Percentiles rank a stretch among this genome's conserved stretches.
These are phyloP conservation scores for Pantherophis guttatus DNA, from an alignment of 2,113 vertebrate species.

Conservation along the genomic window DNA sequence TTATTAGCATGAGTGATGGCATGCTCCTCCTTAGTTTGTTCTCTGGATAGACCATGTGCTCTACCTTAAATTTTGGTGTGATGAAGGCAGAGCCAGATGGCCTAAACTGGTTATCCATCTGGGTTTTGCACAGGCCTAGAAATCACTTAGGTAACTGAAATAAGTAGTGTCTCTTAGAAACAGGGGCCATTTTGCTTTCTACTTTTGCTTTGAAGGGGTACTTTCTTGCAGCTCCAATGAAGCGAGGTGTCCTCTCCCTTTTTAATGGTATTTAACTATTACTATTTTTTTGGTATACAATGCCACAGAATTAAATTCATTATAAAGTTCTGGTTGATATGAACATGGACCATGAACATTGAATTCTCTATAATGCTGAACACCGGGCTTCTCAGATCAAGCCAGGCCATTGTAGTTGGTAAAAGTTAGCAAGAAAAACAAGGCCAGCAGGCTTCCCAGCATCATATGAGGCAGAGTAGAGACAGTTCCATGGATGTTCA, in stretches of 20 bases:
- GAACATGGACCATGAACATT: background rate
- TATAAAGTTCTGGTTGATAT: background rate
- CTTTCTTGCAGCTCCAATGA: background rate
- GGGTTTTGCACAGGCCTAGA: background rate
- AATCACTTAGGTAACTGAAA: background rate
- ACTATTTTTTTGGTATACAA: background rate
- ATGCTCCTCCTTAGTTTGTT: background rate
- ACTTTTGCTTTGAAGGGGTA: background rate
- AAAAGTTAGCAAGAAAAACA: background rate
- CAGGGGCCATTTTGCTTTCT: background rate
- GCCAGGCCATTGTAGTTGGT: background rate
- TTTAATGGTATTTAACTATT: background rate
- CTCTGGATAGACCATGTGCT: background rate
- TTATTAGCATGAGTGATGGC: background rate
- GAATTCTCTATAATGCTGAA: background rate
- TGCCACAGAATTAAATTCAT: background rate
- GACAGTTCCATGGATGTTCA: no score
- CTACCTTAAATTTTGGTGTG: background rate
- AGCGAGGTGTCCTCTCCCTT: background rate
- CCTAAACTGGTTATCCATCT: background rate
- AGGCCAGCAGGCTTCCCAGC: background rate
- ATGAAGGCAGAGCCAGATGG: background rate
- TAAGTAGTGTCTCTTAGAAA: background rate
- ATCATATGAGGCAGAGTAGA: background rate
- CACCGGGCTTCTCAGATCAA: background rate